phyloP scores from a whole-genome alignment of 37 sponge, comb jelly and placozoan species.

The Theonella swinhoei region DNA sequence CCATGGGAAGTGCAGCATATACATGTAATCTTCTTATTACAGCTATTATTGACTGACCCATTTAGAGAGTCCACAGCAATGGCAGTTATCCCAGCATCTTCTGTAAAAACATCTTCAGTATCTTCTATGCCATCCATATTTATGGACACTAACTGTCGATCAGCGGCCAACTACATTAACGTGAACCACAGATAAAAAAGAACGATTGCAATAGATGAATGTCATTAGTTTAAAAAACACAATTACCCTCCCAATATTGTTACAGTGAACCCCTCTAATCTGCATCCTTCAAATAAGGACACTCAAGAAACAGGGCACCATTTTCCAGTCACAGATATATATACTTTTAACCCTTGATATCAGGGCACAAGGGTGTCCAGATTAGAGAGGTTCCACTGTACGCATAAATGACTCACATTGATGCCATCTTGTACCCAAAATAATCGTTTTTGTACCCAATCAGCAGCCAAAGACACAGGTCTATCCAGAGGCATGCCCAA shows the following conservation, averaged over 20 bases:
- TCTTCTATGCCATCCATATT: background rate
- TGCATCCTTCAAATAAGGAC: too few species aligned
- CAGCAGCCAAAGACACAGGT: constrained; percentile 16
- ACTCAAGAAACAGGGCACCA: too few species aligned
- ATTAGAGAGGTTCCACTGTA: too few species aligned
- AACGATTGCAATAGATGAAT: background rate
- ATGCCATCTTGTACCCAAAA: constrained; percentile 56
- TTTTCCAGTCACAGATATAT: too few species aligned
- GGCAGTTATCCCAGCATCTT: background rate
- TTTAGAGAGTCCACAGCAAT: constrained; percentile 29
- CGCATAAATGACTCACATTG: background rate
- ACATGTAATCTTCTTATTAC: too few species aligned
- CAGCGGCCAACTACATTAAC: background rate
- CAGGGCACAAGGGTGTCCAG: too few species aligned
- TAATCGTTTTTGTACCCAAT: constrained; percentile 46
- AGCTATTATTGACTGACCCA: constrained; percentile 17
- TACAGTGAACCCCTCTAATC: too few species aligned
- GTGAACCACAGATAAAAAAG: too few species aligned
- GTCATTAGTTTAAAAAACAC: too few species aligned
- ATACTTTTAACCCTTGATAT: too few species aligned
- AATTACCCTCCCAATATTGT: too few species aligned
- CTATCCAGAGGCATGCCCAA: background rate
- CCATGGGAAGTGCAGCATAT: too few species aligned
- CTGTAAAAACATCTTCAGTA: background rate
- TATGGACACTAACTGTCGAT: background rate